Evolutionary conservation across 2,113 vertebrate species (phyloP).

Genomic region (Ophthalmotilapia sp.): DNA sequence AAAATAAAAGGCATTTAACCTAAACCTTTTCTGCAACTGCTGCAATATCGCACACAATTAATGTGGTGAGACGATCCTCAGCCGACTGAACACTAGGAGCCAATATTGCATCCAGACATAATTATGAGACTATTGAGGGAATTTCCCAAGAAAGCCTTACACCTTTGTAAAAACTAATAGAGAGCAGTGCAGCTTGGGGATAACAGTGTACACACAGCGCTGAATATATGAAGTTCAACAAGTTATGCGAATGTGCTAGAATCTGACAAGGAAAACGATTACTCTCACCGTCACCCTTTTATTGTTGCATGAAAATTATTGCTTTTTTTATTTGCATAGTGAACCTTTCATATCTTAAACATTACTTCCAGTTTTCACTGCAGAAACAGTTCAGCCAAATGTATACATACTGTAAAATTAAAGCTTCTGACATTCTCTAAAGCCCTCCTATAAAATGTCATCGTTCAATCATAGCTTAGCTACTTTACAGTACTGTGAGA

Average conservation of each 20-base stretch:
- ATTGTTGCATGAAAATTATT: background rate
- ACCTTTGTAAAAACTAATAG: slow-evolving; percentile 43
- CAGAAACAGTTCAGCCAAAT: background rate
- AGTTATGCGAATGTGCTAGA: background rate
- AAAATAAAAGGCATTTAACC: slow-evolving; percentile 22
- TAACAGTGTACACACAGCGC: background rate
- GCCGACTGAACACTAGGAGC: slow-evolving; percentile 25
- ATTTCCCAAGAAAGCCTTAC: slow-evolving; percentile 49
- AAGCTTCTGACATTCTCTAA: background rate
- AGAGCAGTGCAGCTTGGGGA: background rate
- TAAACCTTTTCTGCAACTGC: background rate
- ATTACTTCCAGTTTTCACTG: background rate
- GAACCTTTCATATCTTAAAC: background rate
- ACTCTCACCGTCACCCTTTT: background rate
- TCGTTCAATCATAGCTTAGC: background rate
- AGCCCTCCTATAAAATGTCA: background rate
- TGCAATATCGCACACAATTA: slow-evolving; percentile 33
- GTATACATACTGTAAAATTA: background rate
- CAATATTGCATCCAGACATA: slow-evolving; percentile 44
- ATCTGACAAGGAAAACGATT: background rate
- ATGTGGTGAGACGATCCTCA: slow-evolving; percentile 9
- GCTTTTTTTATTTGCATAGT: background rate
- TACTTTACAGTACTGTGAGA: background rate
- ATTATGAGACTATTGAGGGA: slow-evolving; percentile 54
- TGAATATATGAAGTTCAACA: background rate